These are phyloP conservation scores for Zapus hudsonius DNA, from an alignment of 2,113 vertebrate species.

Conservation along the genomic window DNA sequence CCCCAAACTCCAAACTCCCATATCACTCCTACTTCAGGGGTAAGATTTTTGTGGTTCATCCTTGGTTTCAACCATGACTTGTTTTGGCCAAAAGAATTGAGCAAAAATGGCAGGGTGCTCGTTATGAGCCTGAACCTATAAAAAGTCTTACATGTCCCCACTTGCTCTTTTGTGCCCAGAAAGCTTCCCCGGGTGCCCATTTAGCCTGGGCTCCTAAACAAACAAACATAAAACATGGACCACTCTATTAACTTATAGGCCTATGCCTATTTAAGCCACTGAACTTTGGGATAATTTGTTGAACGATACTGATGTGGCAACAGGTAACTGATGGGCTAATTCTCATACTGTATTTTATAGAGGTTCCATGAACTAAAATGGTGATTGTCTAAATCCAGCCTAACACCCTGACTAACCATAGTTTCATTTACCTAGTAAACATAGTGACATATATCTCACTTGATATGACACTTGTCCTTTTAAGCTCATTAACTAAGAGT, in stretches of 20 bases:
- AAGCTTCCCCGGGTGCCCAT: neutral
- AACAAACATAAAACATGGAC: neutral
- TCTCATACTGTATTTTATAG: slow-evolving; percentile 15
- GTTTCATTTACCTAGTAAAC: slow-evolving; percentile 26
- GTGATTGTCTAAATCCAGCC: neutral
- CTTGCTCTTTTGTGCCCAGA: neutral
- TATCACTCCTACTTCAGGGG: neutral
- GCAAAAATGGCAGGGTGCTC: neutral
- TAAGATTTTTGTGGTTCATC: neutral
- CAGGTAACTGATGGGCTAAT: neutral
- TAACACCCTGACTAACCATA: neutral
- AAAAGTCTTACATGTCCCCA: neutral
- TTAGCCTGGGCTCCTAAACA: neutral
- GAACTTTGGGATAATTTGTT: neutral
- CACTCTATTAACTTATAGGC: neutral
- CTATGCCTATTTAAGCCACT: neutral
- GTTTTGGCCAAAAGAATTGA: neutral
- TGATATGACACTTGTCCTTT: neutral
- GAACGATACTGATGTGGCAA: neutral
- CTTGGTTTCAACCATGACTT: too few relatives aligned
- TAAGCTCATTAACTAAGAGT: neutral
- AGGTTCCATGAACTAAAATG: neutral
- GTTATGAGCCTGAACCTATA: neutral
- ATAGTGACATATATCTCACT: neutral
- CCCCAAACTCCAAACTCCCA: too few relatives aligned